These are phyloP conservation scores for Tadarida brasiliensis DNA, from an alignment of 2,797 vertebrate genomes.

Conservation along the genomic window DNA sequence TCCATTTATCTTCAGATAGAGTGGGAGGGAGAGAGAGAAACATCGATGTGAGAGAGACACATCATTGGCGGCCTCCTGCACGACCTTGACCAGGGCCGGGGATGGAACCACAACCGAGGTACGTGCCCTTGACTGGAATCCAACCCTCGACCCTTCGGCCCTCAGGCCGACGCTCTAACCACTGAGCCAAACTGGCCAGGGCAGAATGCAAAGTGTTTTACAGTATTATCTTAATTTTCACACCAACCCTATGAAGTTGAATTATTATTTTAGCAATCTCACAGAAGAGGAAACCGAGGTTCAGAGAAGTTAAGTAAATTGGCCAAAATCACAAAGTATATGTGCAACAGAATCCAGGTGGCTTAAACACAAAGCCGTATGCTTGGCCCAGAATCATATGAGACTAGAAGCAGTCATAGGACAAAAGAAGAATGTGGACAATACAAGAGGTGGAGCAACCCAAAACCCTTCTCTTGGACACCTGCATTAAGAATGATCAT, in stretches of 20 bases:
- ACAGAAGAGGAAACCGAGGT: background rate
- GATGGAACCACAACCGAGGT: too few species aligned
- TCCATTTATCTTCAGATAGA: too few species aligned
- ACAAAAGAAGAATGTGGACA: background rate
- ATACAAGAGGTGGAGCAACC: background rate
- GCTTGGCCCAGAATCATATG: background rate
- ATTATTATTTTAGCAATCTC: background rate
- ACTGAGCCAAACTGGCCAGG: background rate
- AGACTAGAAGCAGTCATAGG: background rate
- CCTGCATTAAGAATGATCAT: background rate
- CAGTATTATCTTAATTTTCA: constrained; percentile 18
- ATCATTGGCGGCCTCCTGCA: too few species aligned
- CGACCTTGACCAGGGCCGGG: too few species aligned
- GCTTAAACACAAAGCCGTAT: background rate
- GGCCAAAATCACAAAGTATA: background rate
- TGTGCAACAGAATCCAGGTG: background rate
- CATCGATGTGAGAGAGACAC: too few species aligned
- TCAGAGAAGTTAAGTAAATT: background rate
- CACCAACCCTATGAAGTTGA: background rate
- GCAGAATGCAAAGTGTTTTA: constrained; percentile 24
- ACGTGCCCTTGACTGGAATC: too few species aligned
- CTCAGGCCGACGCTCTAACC: too few species aligned
- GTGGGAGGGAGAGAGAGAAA: too few species aligned
- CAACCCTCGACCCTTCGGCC: too few species aligned
- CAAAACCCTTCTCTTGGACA: background rate